A percentile compares a stretch with the other conserved stretches of the same genome.
phyloP scores from a whole-genome alignment of 2,888 invertebrate genomes.

The Sarcophaga variegata region DNA sequence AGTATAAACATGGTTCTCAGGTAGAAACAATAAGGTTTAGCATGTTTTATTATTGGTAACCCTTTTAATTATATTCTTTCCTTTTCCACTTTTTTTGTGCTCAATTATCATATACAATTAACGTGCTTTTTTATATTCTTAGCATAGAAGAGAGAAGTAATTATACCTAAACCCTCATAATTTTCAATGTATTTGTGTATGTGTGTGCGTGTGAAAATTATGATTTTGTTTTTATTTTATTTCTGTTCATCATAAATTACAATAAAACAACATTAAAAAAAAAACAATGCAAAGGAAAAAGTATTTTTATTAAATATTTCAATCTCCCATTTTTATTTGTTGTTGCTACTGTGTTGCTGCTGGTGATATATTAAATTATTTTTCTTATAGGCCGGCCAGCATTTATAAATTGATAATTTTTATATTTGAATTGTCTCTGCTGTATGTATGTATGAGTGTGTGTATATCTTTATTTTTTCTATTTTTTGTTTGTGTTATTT shows the following conservation, averaged over 20 bases:
- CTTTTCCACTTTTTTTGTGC: neutral
- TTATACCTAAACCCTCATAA: conserved; percentile 36
- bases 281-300: neutral
- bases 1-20: too few relatives aligned
- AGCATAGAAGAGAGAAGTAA: neutral
- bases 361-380: neutral
- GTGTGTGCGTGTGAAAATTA: neutral
- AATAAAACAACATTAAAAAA: neutral
- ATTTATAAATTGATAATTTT: conserved; percentile 47
- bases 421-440: neutral
- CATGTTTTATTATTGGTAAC: neutral
- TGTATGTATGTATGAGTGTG: conserved; percentile 5
- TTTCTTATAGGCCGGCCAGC: conserved; percentile 33
- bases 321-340: conserved; percentile 36
- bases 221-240: neutral
- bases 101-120: neutral
- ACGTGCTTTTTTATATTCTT: neutral
- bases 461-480: conserved; percentile 42
- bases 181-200: neutral
- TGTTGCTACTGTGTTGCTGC: conserved; percentile 9
- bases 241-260: conserved; percentile 34
- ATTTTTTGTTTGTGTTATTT: conserved; percentile 19
- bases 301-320: neutral
- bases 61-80: neutral
- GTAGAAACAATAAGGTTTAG: too few relatives aligned